phyloP scores from a whole-genome alignment of 2,797 vertebrate species.

The Brachyalestes nurse region DNA sequence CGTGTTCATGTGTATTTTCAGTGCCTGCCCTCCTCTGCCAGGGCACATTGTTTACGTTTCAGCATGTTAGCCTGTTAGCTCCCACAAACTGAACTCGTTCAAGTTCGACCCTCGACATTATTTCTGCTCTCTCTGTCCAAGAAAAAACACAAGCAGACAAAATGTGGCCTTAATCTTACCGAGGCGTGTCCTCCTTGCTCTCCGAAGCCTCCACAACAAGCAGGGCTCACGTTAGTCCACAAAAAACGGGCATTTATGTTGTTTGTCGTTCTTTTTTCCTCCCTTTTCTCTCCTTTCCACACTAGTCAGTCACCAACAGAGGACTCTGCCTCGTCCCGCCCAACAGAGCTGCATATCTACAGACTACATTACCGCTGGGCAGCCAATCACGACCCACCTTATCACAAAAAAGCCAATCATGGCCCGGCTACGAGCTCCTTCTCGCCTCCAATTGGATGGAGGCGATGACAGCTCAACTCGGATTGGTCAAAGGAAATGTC shows the following conservation, averaged over 20 bases:
- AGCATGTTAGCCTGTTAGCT: constrained; percentile 50
- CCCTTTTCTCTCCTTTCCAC: constrained; percentile 43
- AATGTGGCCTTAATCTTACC: constrained; percentile 32
- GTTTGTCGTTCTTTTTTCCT: background rate
- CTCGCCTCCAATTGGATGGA: constrained; percentile 66
- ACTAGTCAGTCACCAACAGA: constrained; percentile 70
- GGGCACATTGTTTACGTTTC: constrained; percentile 51
- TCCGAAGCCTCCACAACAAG: constrained; percentile 39
- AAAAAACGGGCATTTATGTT: constrained; percentile 49
- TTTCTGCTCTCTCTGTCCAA: background rate
- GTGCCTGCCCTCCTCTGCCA: no score
- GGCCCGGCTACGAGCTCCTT: constrained; percentile 19
- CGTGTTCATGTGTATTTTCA: no score
- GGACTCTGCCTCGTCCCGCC: constrained; percentile 74
- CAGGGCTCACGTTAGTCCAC: constrained; percentile 75
- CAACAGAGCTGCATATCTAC: constrained; percentile 73
- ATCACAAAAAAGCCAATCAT: constrained; percentile 71
- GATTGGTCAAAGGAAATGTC: constrained; percentile 53
- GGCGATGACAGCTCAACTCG: constrained; percentile 52
- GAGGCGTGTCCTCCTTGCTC: constrained; percentile 7
- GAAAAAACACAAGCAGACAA: background rate
- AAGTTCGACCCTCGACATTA: constrained; percentile 44
- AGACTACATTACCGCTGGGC: constrained; percentile 64
- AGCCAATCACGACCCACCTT: constrained; percentile 71
- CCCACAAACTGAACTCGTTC: background rate